phyloP scores from a whole-genome alignment of 2,113 vertebrate genomes.

The Lathamus discolor region DNA sequence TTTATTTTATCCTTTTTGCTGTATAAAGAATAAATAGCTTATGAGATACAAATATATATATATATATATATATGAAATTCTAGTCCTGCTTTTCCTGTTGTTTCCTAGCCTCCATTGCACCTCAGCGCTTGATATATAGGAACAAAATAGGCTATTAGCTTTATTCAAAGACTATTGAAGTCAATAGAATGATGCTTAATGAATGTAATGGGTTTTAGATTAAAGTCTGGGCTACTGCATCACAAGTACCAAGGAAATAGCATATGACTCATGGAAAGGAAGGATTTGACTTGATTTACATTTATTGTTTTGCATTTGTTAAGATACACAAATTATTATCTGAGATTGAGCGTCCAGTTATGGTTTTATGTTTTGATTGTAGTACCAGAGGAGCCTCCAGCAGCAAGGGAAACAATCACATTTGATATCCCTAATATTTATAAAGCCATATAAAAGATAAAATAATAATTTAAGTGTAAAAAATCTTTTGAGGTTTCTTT shows the following conservation, averaged over 20 bases:
- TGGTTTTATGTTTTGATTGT: not conserved
- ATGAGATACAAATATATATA: not conserved
- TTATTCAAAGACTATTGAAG: conserved; percentile 30
- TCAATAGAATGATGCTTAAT: conserved; percentile 40
- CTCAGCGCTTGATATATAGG: not conserved
- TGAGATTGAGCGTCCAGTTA: not conserved
- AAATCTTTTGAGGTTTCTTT: not conserved
- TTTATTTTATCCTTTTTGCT: not conserved
- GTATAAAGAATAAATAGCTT: not conserved
- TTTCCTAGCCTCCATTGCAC: not conserved
- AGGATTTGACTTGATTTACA: conserved; percentile 17
- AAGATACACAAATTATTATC: not conserved
- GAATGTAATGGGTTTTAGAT: conserved; percentile 34
- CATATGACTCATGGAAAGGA: conserved; percentile 33
- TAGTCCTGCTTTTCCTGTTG: not conserved
- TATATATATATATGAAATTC: not conserved
- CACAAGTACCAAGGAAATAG: conserved; percentile 25
- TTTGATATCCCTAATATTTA: not conserved
- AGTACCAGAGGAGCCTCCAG: not conserved
- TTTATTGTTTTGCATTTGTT: conserved; percentile 25
- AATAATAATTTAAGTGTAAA: not conserved
- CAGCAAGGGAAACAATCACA: not conserved
- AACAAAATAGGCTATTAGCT: conserved; percentile 28
- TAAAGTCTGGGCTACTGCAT: conserved; percentile 27
- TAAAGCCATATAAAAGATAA: not conserved